phyloP scores from a whole-genome alignment of 37 sponge, comb jelly and placozoan genomes.

The Beroe forskalii region DNA sequence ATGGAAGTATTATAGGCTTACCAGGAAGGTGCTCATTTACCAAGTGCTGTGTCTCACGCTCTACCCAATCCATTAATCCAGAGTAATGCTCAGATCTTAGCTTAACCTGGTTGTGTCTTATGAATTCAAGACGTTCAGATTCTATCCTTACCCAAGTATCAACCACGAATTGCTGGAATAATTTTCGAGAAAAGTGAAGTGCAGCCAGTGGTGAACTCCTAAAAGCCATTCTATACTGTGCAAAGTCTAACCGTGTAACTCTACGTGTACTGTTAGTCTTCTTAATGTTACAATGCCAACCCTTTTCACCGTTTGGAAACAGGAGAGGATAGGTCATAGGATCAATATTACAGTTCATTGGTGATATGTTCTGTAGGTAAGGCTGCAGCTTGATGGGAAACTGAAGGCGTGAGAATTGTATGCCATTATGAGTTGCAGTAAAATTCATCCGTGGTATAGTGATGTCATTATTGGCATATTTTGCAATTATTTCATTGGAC shows the following conservation, averaged over 20 bases:
- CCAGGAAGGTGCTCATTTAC: conserved; percentile 70
- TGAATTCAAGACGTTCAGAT: conserved; percentile 67
- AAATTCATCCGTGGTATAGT: neutral
- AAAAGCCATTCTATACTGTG: neutral
- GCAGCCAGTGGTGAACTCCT: neutral
- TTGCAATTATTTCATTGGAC: neutral
- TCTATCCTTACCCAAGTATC: conserved; percentile 72
- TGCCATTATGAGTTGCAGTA: neutral
- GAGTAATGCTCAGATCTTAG: conserved; percentile 65
- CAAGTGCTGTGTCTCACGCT: neutral
- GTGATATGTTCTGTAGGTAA: neutral
- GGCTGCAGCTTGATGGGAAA: neutral
- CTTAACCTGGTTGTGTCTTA: conserved; percentile 50
- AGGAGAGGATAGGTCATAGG: too few relatives aligned
- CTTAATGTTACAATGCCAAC: neutral
- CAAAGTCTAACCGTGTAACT: neutral
- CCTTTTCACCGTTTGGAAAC: neutral
- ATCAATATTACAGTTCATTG: too few relatives aligned
- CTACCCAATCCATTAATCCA: conserved; percentile 45
- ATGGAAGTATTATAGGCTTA: conserved; percentile 68
- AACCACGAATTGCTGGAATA: conserved; percentile 73
- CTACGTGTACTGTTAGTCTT: too few relatives aligned
- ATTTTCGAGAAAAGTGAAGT: neutral
- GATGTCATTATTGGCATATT: neutral
- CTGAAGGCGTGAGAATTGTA: neutral